Percentiles rank a stretch among this genome's conserved stretches.
Evolutionary conservation across 2,888 invertebrate species (phyloP).

Genomic region (Zaprionus lineosus): DNA sequence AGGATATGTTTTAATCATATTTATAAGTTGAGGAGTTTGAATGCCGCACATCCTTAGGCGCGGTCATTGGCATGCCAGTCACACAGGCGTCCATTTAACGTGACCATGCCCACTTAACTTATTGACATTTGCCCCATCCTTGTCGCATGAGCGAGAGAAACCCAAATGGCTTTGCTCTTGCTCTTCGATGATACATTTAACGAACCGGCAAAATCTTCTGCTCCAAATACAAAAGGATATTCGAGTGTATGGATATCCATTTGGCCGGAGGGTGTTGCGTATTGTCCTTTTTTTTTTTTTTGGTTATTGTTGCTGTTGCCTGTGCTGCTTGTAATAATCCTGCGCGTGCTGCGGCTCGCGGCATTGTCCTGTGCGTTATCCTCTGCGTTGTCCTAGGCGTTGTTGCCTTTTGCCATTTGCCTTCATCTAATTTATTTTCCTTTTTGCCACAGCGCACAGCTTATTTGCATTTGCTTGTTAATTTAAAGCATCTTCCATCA

Average conservation of each 20-base stretch:
- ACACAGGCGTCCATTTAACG: slow-evolving; percentile 48
- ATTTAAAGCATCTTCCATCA: slow-evolving; percentile 76
- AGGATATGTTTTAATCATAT: slow-evolving; percentile 79
- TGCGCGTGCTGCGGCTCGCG: slow-evolving; percentile 67
- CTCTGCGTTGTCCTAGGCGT: slow-evolving; percentile 48
- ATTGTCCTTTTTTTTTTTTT: slow-evolving; percentile 44
- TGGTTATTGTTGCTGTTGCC: slow-evolving; percentile 18
- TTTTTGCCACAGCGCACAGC: slow-evolving; percentile 31
- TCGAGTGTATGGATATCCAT: slow-evolving; percentile 44
- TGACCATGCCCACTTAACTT: slow-evolving; percentile 75
- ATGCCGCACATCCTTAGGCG: slow-evolving; percentile 30
- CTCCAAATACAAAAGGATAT: slow-evolving; percentile 61
- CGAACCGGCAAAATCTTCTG: slow-evolving; percentile 74
- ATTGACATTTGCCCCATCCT: slow-evolving; percentile 66
- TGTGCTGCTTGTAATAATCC: slow-evolving; percentile 61
- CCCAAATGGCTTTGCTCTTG: slow-evolving; percentile 62
- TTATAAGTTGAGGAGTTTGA: slow-evolving; percentile 70
- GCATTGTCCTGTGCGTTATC: slow-evolving; percentile 60
- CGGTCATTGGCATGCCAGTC: slow-evolving; percentile 43
- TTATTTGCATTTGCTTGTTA: slow-evolving; percentile 79
- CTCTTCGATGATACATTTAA: slow-evolving; percentile 73
- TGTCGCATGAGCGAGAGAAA: not conserved
- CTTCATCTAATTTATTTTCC: slow-evolving; percentile 77
- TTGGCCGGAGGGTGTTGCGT: slow-evolving; percentile 33
- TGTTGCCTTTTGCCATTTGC: slow-evolving; percentile 64